Conservation (phyloP, 2,888 invertebrate genomes). For the Melanostoma mellinum region DNA sequence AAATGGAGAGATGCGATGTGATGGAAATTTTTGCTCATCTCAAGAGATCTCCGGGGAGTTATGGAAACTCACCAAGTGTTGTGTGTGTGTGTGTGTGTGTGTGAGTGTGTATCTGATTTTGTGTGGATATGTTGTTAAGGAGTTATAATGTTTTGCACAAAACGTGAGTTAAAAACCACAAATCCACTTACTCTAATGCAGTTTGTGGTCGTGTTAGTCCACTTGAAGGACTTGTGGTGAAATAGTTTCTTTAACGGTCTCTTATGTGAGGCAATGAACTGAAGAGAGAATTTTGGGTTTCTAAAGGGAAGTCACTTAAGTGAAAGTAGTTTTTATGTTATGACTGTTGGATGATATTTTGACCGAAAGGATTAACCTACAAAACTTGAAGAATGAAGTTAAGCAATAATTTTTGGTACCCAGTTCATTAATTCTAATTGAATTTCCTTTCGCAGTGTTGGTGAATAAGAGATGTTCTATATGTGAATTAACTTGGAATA, state of each 20-base stretch:
- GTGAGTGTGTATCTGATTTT: not conserved
- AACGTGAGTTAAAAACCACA: slow-evolving; percentile 45
- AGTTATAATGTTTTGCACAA: slow-evolving; percentile 35
- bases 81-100: not conserved
- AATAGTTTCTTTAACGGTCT: not conserved
- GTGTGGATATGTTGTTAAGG: slow-evolving; percentile 1
- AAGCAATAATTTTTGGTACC: too few relatives aligned
- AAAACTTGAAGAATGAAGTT: too few relatives aligned
- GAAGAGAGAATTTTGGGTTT: not conserved
- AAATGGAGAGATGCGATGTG: not conserved
- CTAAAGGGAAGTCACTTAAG: not conserved
- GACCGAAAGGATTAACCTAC: too few relatives aligned
- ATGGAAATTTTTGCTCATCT: slow-evolving; percentile 3
- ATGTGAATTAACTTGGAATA: too few relatives aligned
- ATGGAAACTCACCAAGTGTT: not conserved
- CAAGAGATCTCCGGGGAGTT: not conserved
- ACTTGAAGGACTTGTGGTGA: slow-evolving; percentile 1
- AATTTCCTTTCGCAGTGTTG: too few relatives aligned
- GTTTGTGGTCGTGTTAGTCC: slow-evolving; percentile 55
- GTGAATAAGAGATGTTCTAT: too few relatives aligned
- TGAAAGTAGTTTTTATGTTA: too few relatives aligned
- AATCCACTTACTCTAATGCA: slow-evolving; percentile 62
- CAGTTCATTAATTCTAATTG: too few relatives aligned
- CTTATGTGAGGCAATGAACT: slow-evolving; percentile 3
- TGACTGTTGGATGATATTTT: not conserved